These are phyloP conservation scores for Chaetura pelagica DNA, from an alignment of 2,113 vertebrate species.

Conservation along the genomic window DNA sequence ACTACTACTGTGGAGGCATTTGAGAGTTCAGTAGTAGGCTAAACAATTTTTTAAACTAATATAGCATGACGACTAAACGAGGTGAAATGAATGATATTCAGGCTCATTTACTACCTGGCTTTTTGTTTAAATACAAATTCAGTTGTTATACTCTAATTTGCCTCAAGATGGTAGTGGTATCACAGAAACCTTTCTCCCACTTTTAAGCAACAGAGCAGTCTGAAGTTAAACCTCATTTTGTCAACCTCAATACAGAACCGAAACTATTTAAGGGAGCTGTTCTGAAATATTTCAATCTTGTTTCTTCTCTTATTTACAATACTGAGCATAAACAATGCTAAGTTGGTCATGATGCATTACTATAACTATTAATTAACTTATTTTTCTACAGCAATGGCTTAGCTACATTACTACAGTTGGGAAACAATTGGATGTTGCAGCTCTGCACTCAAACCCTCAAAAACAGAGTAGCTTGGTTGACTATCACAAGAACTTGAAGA, in stretches of 20 bases:
- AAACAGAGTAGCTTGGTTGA: background rate
- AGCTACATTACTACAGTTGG: background rate
- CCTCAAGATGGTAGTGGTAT: conserved; percentile 78
- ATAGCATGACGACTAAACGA: background rate
- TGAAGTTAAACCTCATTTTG: background rate
- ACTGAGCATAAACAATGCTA: background rate
- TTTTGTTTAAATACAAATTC: background rate
- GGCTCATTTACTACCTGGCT: background rate
- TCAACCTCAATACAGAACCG: background rate
- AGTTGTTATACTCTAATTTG: background rate
- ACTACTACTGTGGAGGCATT: background rate
- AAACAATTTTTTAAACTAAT: background rate
- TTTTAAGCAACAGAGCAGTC: background rate
- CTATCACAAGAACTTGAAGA: background rate
- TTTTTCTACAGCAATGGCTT: background rate
- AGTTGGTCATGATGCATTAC: background rate
- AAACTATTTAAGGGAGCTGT: conserved; percentile 1
- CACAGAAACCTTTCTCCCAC: background rate
- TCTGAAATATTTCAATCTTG: background rate
- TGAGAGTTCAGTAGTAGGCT: background rate
- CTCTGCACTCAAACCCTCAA: background rate
- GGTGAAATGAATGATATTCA: background rate
- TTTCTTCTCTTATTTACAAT: background rate
- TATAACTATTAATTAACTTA: background rate
- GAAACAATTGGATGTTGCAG: background rate